Conservation (phyloP, 2,797 vertebrate genomes). For the Natrix natrix region DNA sequence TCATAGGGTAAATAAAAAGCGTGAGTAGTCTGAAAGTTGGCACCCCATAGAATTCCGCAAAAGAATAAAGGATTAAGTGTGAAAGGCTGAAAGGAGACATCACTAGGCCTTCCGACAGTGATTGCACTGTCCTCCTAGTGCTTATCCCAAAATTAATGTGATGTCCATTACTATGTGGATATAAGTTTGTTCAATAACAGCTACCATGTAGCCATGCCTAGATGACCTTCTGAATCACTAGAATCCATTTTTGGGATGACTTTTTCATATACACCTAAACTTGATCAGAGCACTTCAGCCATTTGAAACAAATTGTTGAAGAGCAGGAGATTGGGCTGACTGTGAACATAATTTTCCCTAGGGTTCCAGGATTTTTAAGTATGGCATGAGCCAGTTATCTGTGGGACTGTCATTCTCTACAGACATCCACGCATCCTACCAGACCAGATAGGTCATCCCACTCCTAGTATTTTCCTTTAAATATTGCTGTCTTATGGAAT, state of each 20-base stretch:
- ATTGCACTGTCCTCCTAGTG: not conserved
- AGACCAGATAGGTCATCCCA: not conserved
- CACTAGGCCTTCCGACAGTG: not conserved
- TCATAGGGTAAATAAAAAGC: not conserved
- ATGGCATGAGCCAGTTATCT: not conserved
- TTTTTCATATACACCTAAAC: not conserved
- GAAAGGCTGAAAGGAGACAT: not conserved
- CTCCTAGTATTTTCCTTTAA: not conserved
- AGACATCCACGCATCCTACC: not conserved
- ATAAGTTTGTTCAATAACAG: not conserved
- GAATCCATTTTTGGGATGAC: not conserved
- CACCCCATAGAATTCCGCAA: not conserved
- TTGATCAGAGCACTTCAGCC: not conserved
- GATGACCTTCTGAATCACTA: not conserved
- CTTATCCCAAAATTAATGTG: not conserved
- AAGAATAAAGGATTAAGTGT: not conserved
- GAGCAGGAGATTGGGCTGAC: not conserved
- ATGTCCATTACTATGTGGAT: not conserved
- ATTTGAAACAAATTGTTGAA: not conserved
- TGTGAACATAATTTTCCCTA: not conserved
- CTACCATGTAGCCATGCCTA: not conserved
- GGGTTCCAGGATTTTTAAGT: not conserved
- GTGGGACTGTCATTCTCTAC: not conserved
- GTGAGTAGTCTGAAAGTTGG: not conserved
- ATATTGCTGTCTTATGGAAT: not conserved